A percentile compares a stretch with the other conserved stretches of the same genome.
Conservation (phyloP, 2,888 invertebrate species). For the Dasypogon diadema region DNA sequence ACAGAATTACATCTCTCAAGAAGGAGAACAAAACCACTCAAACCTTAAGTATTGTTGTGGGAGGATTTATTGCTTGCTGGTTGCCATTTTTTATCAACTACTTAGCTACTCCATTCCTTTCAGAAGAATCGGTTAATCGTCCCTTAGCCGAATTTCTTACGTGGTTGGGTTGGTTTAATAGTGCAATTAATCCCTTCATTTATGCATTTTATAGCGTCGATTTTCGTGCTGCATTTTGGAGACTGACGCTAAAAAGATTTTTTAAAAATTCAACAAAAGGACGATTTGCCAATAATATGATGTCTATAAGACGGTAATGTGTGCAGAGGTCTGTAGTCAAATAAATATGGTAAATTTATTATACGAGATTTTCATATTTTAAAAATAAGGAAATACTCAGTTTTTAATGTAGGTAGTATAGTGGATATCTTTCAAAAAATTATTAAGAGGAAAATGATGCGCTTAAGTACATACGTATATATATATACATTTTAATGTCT, state of each 20-base stretch:
- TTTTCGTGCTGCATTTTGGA: constrained; percentile 88
- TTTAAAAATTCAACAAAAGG: constrained; percentile 63
- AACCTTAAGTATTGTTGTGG: constrained; percentile 87
- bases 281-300: constrained; percentile 65
- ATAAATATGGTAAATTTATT: too few species aligned
- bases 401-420: too few species aligned
- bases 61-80: constrained; percentile 91
- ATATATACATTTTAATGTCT: too few species aligned
- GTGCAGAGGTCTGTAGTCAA: too few species aligned
- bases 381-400: too few species aligned
- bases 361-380: too few species aligned
- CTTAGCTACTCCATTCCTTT: constrained; percentile 82
- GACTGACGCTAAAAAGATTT: constrained; percentile 73
- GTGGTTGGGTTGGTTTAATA: constrained; percentile 92
- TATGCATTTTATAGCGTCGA: constrained; percentile 91
- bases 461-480: too few species aligned
- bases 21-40: constrained; percentile 91
- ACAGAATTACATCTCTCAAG: constrained; percentile 76
- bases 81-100: constrained; percentile 88
- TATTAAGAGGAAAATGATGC: too few species aligned
- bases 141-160: constrained; percentile 81
- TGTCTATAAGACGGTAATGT: constrained; percentile 66
- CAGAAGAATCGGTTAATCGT: constrained; percentile 72
- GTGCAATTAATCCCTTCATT: constrained; percentile 91
- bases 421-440: too few species aligned